These are phyloP conservation scores for Brachionus angularis DNA, from an alignment of 1,140 invertebrate species.

Conservation along the genomic window DNA sequence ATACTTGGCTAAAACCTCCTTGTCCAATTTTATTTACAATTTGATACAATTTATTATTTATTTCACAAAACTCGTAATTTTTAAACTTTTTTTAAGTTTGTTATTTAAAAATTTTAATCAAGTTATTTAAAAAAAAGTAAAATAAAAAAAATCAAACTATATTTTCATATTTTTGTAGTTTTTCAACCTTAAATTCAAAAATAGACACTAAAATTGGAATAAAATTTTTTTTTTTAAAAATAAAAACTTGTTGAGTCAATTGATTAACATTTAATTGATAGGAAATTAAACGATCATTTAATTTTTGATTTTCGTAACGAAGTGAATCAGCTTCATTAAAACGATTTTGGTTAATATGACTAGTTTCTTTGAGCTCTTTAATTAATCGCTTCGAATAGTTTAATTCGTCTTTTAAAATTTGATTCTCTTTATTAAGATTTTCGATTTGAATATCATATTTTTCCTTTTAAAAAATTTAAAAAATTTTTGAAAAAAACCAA, in stretches of 20 bases:
- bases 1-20: slow-evolving; percentile 39
- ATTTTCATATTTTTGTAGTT: slow-evolving; percentile 7
- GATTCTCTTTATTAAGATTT: not conserved
- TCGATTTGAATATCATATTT: too few relatives aligned
- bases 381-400: slow-evolving; percentile 5
- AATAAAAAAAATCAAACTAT: not conserved
- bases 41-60: slow-evolving; percentile 18
- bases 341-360: not conserved
- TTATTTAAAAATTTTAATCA: too few relatives aligned
- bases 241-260: not conserved
- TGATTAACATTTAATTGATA: not conserved
- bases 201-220: not conserved
- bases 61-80: not conserved
- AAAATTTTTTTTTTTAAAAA: not conserved
- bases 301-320: not conserved
- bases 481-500: too few relatives aligned
- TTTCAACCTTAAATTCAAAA: not conserved
- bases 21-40: slow-evolving; percentile 43
- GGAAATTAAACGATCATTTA: slow-evolving; percentile 1
- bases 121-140: not conserved
- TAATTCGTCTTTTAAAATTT: not conserved
- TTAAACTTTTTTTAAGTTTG: not conserved
- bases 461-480: too few relatives aligned
- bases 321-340: slow-evolving; percentile 1
- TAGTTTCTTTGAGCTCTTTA: slow-evolving; percentile 21